Evolutionary conservation across 2,888 invertebrate species (phyloP).

Genomic region (Plebejus melissa): DNA sequence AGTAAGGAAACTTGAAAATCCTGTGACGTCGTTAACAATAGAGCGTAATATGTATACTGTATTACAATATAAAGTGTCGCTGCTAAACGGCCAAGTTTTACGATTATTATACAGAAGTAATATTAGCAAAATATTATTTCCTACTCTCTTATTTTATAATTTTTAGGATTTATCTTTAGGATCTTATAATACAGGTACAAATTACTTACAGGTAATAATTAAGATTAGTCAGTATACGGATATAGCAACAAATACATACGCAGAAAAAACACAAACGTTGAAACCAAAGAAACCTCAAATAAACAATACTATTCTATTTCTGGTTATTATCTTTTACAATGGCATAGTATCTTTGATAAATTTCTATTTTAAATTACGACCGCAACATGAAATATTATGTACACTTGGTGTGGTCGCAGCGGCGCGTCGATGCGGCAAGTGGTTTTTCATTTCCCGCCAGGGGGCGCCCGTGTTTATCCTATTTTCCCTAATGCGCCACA

Average conservation of each 20-base stretch:
- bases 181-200: too few species aligned
- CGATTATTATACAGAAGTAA: too few species aligned
- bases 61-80: neutral
- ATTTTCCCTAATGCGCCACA: slow-evolving; percentile 33
- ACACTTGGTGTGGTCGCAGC: neutral
- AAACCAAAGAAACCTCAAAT: too few species aligned
- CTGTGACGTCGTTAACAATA: neutral
- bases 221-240: too few species aligned
- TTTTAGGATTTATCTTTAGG: too few species aligned
- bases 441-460: slow-evolving; percentile 39
- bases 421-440: slow-evolving; percentile 29
- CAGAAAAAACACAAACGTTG: too few species aligned
- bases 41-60: neutral
- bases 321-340: neutral
- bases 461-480: slow-evolving; percentile 31
- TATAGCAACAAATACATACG: too few species aligned
- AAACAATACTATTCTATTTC: too few species aligned
- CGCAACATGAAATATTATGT: slow-evolving; percentile 6
- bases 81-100: neutral
- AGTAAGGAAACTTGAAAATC: neutral
- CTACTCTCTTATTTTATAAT: too few species aligned
- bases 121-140: too few species aligned
- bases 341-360: neutral
- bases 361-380: neutral
- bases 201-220: too few species aligned